Conservation (phyloP, 2,797 vertebrate species). For the Mycteria americana region DNA sequence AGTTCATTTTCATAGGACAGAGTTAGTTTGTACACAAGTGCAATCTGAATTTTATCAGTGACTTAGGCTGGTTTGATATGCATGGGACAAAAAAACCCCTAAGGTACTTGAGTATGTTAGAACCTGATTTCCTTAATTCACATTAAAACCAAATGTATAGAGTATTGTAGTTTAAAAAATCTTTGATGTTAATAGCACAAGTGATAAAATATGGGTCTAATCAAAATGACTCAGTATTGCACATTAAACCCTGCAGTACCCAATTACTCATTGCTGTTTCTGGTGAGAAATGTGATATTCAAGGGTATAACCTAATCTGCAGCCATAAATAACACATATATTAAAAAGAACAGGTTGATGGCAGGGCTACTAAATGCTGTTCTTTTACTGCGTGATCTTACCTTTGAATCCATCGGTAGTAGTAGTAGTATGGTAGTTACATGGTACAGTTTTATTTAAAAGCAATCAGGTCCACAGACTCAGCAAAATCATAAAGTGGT, state of each 20-base stretch:
- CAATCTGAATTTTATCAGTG: neutral
- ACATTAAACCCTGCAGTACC: constrained; percentile 46
- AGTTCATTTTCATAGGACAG: constrained; percentile 35
- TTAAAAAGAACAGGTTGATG: constrained; percentile 7
- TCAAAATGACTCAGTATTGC: constrained; percentile 68
- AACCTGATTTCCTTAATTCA: constrained; percentile 33
- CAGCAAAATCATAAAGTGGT: constrained; percentile 23
- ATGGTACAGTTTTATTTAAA: neutral
- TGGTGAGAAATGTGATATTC: constrained; percentile 60
- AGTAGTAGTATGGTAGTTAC: neutral
- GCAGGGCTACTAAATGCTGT: neutral
- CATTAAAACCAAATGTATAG: neutral
- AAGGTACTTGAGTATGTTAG: neutral
- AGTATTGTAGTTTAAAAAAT: constrained; percentile 16
- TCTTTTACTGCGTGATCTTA: neutral
- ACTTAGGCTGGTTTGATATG: neutral
- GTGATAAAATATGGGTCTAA: constrained; percentile 69
- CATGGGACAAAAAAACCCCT: neutral
- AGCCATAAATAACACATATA: constrained; percentile 42
- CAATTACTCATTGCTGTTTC: constrained; percentile 67
- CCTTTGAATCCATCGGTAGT: neutral
- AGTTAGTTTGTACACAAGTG: neutral
- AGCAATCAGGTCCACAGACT: neutral
- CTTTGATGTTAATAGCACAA: constrained; percentile 44
- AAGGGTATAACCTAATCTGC: constrained; percentile 30